Percentiles rank a stretch among this genome's conserved stretches.
Evolutionary conservation across 1,140 invertebrate genomes (phyloP).

Genomic region (Bombus fervidus): DNA sequence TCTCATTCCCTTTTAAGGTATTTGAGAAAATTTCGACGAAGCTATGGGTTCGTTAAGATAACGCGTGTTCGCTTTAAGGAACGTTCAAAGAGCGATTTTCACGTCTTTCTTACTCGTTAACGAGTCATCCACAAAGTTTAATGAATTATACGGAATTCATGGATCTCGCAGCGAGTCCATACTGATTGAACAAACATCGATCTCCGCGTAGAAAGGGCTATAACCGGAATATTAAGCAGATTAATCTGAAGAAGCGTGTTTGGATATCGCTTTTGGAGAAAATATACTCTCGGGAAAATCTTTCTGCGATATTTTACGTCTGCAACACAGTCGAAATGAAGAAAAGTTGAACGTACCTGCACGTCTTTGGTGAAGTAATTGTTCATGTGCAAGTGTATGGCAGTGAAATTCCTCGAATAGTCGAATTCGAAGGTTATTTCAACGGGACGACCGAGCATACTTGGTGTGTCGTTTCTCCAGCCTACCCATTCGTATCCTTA

Average conservation of each 20-base stretch:
- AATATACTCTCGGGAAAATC: neutral
- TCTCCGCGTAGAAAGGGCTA: neutral
- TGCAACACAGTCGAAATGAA: neutral
- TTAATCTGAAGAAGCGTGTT: slow-evolving; percentile 8
- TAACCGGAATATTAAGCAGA: slow-evolving; percentile 17
- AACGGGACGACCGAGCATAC: slow-evolving; percentile 83
- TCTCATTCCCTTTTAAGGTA: neutral
- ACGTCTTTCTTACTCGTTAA: neutral
- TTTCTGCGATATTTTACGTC: neutral
- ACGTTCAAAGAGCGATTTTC: neutral
- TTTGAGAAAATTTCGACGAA: no score
- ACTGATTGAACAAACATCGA: slow-evolving; percentile 20
- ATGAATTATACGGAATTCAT: slow-evolving; percentile 23
- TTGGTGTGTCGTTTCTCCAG: slow-evolving; percentile 88
- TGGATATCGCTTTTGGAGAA: neutral
- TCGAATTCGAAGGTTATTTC: slow-evolving; percentile 91
- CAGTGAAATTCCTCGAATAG: slow-evolving; percentile 88
- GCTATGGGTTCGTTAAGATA: neutral
- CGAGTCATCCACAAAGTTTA: neutral
- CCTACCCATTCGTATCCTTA: slow-evolving; percentile 92
- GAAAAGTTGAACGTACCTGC: slow-evolving; percentile 81
- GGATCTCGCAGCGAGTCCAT: neutral
- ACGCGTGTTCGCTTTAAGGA: neutral
- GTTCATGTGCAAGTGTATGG: slow-evolving; percentile 88
- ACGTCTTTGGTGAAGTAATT: slow-evolving; percentile 86